A percentile compares a stretch with the other conserved stretches of the same genome.
Evolutionary conservation across 2,888 invertebrate species (phyloP).

Genomic region (Epirrhoe alternata): DNA sequence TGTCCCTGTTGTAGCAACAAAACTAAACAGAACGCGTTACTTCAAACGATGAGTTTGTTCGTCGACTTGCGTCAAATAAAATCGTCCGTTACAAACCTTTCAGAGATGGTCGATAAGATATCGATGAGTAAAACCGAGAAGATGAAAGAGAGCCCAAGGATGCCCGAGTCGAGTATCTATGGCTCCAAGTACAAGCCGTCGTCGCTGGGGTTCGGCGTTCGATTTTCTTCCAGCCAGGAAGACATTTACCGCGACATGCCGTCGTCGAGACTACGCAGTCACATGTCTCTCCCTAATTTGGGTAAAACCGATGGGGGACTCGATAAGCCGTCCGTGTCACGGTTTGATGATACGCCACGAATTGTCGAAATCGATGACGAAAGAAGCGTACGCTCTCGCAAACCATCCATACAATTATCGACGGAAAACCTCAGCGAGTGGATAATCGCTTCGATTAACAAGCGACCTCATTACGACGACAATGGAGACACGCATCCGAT

Average conservation of each 20-base stretch:
- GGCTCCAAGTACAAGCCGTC: conserved; percentile 75
- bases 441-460: conserved; percentile 74
- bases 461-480: conserved; percentile 77
- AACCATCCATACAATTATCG: conserved; percentile 62
- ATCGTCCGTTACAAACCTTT: conserved; percentile 78
- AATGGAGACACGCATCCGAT: conserved; percentile 75
- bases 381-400: conserved; percentile 52
- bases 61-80: conserved; percentile 81
- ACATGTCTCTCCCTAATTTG: conserved; percentile 80
- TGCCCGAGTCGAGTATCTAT: conserved; percentile 61
- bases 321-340: conserved; percentile 61
- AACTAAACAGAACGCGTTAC: conserved; percentile 38
- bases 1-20: conserved; percentile 41
- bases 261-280: conserved; percentile 75
- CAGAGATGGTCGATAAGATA: conserved; percentile 81
- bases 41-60: conserved; percentile 75
- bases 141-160: conserved; percentile 57
- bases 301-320: conserved; percentile 67
- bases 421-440: conserved; percentile 73
- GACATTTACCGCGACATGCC: conserved; percentile 77
- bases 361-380: conserved; percentile 76
- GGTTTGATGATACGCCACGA: conserved; percentile 61
- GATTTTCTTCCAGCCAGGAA: conserved; percentile 81
- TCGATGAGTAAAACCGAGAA: conserved; percentile 69
- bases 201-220: conserved; percentile 75